Evolutionary conservation across 2,888 invertebrate genomes (phyloP).

Genomic region (Lasioglossum marginatum): DNA sequence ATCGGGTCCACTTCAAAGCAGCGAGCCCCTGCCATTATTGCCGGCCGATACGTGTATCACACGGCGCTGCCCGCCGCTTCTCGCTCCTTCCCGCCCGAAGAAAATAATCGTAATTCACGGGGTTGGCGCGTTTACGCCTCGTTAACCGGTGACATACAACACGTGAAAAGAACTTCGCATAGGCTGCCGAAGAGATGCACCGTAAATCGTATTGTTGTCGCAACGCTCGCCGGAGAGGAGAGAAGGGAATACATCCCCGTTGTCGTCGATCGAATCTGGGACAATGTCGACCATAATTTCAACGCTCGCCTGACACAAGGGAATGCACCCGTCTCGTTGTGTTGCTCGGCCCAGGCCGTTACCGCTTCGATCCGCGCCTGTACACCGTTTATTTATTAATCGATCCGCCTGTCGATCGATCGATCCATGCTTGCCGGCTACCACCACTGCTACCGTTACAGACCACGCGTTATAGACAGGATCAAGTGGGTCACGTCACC

Average conservation of each 20-base stretch:
- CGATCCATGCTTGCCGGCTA: constrained; percentile 54
- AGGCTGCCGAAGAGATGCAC: not conserved
- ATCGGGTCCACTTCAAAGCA: constrained; percentile 50
- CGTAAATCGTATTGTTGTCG: constrained; percentile 62
- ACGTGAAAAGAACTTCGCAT: constrained; percentile 7
- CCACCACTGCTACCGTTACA: constrained; percentile 57
- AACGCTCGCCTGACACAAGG: constrained; percentile 55
- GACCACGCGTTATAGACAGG: constrained; percentile 60
- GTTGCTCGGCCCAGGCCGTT: constrained; percentile 18
- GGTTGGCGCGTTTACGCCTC: constrained; percentile 44
- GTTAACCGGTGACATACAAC: constrained; percentile 45
- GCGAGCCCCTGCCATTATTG: constrained; percentile 45
- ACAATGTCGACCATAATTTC: constrained; percentile 73
- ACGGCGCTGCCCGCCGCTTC: not conserved
- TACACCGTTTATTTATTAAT: constrained; percentile 66
- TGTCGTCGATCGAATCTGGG: constrained; percentile 63
- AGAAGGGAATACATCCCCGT: constrained; percentile 62
- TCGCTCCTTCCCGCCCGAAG: constrained; percentile 8
- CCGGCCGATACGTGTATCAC: constrained; percentile 27
- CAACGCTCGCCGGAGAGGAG: constrained; percentile 20
- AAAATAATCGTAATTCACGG: constrained; percentile 51
- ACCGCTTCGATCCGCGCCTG: constrained; percentile 45
- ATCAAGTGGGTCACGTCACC: constrained; percentile 71
- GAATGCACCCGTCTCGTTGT: constrained; percentile 58
- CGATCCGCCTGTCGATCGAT: constrained; percentile 62